A percentile compares a stretch with the other conserved stretches of the same genome.
phyloP scores from a whole-genome alignment of 2,888 invertebrate species.

The Omphaloscelis lunosa region DNA sequence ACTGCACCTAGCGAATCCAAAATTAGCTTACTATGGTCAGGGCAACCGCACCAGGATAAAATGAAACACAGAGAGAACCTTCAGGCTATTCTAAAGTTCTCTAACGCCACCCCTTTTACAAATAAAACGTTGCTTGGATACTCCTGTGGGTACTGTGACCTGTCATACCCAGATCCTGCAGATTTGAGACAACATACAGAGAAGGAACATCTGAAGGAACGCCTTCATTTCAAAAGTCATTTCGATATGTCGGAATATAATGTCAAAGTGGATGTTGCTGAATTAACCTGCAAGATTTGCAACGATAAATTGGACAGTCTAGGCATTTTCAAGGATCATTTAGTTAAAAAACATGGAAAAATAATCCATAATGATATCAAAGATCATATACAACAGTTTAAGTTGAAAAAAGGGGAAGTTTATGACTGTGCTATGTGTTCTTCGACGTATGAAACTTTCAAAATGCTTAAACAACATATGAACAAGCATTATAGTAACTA shows the following conservation, averaged over 20 bases:
- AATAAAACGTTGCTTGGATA: slow-evolving; percentile 81
- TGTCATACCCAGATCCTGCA: slow-evolving; percentile 78
- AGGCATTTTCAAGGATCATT: slow-evolving; percentile 74
- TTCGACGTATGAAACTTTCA: slow-evolving; percentile 84
- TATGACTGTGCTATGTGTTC: slow-evolving; percentile 83
- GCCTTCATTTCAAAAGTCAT: slow-evolving; percentile 74
- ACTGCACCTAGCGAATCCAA: slow-evolving; percentile 66
- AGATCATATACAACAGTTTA: slow-evolving; percentile 83
- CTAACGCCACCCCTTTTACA: slow-evolving; percentile 82
- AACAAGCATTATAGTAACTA: slow-evolving; percentile 84
- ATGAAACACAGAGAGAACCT: slow-evolving; percentile 81
- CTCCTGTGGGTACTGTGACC: slow-evolving; percentile 81
- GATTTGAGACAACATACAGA: slow-evolving; percentile 77
- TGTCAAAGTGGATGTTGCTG: slow-evolving; percentile 78
- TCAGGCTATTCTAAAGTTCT: slow-evolving; percentile 77
- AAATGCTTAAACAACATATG: slow-evolving; percentile 87
- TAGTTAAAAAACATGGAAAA: slow-evolving; percentile 77
- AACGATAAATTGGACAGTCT: slow-evolving; percentile 72
- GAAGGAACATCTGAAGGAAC: slow-evolving; percentile 73
- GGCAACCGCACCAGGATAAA: slow-evolving; percentile 69
- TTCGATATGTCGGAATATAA: slow-evolving; percentile 79
- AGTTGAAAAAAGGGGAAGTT: slow-evolving; percentile 80
- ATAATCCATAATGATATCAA: slow-evolving; percentile 79
- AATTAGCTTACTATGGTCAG: slow-evolving; percentile 73
- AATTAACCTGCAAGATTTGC: slow-evolving; percentile 78